A percentile compares a stretch with the other conserved stretches of the same genome.
Evolutionary conservation across 2,888 invertebrate species (phyloP).

Genomic region (Perithous albicinctus): DNA sequence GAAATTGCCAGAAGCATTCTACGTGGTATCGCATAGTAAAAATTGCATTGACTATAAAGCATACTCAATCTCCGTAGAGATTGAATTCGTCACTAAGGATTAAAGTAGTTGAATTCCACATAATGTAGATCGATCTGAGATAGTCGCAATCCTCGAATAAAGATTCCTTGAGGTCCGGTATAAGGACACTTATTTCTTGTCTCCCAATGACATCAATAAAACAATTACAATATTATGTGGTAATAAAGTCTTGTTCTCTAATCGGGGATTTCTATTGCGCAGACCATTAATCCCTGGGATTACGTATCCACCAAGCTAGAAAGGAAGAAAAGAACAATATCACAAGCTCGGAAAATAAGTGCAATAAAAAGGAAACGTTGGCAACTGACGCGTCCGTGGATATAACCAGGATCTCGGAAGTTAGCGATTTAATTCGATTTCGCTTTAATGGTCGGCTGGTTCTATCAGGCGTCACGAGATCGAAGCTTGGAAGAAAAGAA

Average conservation of each 20-base stretch:
- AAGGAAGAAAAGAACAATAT: no score
- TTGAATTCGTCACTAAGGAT: conserved; percentile 12
- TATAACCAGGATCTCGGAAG: conserved; percentile 8
- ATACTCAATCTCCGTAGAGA: background rate
- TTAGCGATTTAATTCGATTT: conserved; percentile 49
- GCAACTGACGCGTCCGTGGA: background rate
- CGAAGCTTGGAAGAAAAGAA: conserved; percentile 2
- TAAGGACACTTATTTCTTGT: conserved; percentile 1
- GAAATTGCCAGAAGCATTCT: conserved; percentile 41
- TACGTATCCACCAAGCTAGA: conserved; percentile 2
- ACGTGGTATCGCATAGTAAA: background rate
- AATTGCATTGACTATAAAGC: no score
- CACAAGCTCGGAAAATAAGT: background rate
- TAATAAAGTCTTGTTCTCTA: no score
- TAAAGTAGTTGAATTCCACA: conserved; percentile 15
- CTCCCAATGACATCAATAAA: background rate
- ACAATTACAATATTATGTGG: no score
- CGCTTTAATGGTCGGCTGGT: conserved; percentile 49
- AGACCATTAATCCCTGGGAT: background rate
- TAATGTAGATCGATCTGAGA: no score
- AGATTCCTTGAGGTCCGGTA: conserved; percentile 9
- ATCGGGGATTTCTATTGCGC: background rate
- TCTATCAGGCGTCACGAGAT: conserved; percentile 27
- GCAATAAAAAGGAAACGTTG: background rate
- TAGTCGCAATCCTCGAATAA: background rate